Conservation (phyloP, 2,113 vertebrate species). For the Hippolais icterina region DNA sequence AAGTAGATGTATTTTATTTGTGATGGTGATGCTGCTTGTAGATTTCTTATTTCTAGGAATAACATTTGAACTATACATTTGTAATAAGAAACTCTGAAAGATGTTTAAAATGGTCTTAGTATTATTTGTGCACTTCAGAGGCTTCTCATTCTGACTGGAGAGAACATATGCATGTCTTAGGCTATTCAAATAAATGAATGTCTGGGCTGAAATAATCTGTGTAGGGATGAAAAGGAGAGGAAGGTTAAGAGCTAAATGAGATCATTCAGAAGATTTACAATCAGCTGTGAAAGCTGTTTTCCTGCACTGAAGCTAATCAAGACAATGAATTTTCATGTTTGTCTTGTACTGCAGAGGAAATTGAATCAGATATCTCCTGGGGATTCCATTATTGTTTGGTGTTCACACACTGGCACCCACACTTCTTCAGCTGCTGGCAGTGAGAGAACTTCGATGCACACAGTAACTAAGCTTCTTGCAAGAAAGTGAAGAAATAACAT, state of each 20-base stretch:
- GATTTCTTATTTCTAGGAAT: neutral
- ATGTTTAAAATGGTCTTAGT: neutral
- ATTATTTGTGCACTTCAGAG: neutral
- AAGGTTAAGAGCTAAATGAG: slow-evolving; percentile 63
- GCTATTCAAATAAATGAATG: slow-evolving; percentile 30
- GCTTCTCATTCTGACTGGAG: neutral
- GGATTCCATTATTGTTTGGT: slow-evolving; percentile 52
- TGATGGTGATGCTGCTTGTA: neutral
- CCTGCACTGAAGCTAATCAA: slow-evolving; percentile 49
- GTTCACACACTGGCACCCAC: slow-evolving; percentile 43
- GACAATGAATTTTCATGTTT: slow-evolving; percentile 65
- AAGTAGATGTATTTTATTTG: neutral
- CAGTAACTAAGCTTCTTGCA: neutral
- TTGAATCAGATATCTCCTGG: slow-evolving; percentile 37
- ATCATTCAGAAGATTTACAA: slow-evolving; percentile 56
- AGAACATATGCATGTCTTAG: neutral
- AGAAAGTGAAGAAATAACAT: neutral
- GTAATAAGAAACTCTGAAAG: neutral
- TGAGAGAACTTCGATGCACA: neutral
- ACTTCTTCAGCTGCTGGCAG: slow-evolving; percentile 25
- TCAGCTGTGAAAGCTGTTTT: slow-evolving; percentile 39
- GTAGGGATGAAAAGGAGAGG: neutral
- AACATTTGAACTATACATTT: neutral
- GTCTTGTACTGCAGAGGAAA: slow-evolving; percentile 32
- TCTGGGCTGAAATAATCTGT: neutral